Evolutionary conservation across 2,113 vertebrate species (phyloP), one percentile per base, ranked within the genome.

Genomic region (Lampris megalopsis): DNA sequence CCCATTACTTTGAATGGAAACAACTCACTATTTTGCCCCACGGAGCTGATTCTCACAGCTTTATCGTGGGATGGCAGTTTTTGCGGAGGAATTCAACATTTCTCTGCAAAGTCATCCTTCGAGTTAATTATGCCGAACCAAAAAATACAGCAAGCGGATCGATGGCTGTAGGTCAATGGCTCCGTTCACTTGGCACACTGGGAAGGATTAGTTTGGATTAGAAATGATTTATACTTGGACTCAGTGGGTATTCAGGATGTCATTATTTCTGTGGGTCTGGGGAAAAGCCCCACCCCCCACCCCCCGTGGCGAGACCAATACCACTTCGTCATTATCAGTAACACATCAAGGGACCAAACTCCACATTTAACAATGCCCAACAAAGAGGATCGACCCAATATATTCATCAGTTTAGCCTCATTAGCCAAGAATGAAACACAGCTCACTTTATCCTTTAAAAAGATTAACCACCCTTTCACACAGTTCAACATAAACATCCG

Each of bases 141-240:
- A 50, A 36, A 62, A 75, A 75, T 10, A 71, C 5, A 47, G 40
- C 13, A 9, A 24, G 4, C 80, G 61, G 73, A 74, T 65, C 2
- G 10, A 42, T 5, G 78, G 63, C 76, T 72, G 66, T 45, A 53
- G 11, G 11, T n/a, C 50, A 66, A 60, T 64, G 68, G 60, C 50
- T 53, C 3, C 3, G 43, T 3, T 24, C 24, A 24, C 24, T 24
- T 24, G 24, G n/a, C 50, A 53, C 63, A 53, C 74, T 64, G 42
- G 82, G 71, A 56, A 81, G 86, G 86, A 89, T 90, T 90, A 85
- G 78, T 85, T 50, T 77, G 88, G 85, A 90, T 89, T 90, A 88
- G 73, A 79, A 60, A 24, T 4, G 62, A 69, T 56, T 59, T 73
- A 79, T 78, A 78, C 85, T 75, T 81, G 83, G 86, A 79, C 67